Base-by-base conservation (phyloP, 1,140 invertebrate species). In the Battus philenor region DNA sequence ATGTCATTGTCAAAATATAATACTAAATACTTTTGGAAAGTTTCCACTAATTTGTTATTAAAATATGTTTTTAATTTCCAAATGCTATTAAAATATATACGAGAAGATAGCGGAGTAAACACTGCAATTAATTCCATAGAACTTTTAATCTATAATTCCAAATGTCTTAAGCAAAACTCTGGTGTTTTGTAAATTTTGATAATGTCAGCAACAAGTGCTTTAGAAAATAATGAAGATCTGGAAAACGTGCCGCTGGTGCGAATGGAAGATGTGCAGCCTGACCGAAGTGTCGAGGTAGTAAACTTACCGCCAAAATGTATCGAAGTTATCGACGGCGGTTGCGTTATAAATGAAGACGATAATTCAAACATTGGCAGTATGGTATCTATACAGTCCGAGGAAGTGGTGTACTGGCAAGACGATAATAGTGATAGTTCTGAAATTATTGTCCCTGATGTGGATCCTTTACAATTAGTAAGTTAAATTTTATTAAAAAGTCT, bases 241-340 rank as follows among this genome's bases (percentile, higher is more conserved):
- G 68, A 73, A 13, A 68, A 74, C 36, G 62, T 77, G 2, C 64
- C 65, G 5, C 41, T 80, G 2, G 76, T 80, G 1, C 68, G 73
- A 11, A 77, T 80, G 76, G 71, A 68, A 17, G 76, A 80, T 33
- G 69, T 80, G 1, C 73, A 80, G 31, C 73, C 76, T n/a, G 64
- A 69, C 31, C 65, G 59, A 30, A 54, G 38, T 52, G 41, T 41
- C 10, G 58, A 57, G 17, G 39, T 47, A 39, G 55, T 27, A 34
- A 32, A 24, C 5, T 4, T 18, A 10, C 12, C 7, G 4, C 61
- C 67, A 24, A 63, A 47, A 52, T 38, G 59, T 32, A 48, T 68
- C 22, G 65, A 73, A 26, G 44, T 49, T 47, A 29, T 63, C 1
- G 58, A 57, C 0, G 61, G 59, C 27, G 58, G 54, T 10, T 63